Conservation (phyloP, 1,140 invertebrate genomes). For the Parasteatoda tepidariorum region DNA sequence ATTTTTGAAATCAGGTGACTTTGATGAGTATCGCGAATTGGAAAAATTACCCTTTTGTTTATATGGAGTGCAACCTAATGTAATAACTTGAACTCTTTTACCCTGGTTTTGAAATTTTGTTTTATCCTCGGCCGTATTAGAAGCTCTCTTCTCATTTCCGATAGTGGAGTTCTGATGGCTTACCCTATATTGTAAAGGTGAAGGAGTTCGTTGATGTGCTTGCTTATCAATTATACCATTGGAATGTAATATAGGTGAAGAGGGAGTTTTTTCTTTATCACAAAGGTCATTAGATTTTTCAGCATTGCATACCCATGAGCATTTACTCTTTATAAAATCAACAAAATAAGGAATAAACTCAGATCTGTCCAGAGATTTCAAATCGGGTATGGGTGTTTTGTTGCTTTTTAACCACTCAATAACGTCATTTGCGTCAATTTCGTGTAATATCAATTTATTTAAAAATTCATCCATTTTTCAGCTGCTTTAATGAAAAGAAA, state of each 20-base stretch:
- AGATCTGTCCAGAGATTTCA: not conserved
- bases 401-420: slow-evolving; percentile 16
- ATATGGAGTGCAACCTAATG: not conserved
- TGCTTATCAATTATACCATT: not conserved
- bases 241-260: not conserved
- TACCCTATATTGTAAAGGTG: not conserved
- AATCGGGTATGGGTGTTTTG: not conserved
- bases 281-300: not conserved
- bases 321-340: slow-evolving; percentile 17
- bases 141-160: not conserved
- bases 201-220: not conserved
- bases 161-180: not conserved
- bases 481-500: too few relatives aligned
- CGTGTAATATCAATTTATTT: not conserved
- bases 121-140: not conserved
- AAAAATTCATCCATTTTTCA: slow-evolving; percentile 24
- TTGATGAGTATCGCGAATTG: too few relatives aligned
- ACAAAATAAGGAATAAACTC: slow-evolving; percentile 37
- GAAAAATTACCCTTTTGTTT: too few relatives aligned
- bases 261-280: not conserved
- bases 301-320: not conserved
- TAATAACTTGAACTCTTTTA: not conserved
- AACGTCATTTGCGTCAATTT: not conserved
- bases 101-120: not conserved
- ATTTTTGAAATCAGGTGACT: too few relatives aligned